Base-by-base conservation (phyloP, 2,113 vertebrate genomes). In the Penelope pileata region DNA sequence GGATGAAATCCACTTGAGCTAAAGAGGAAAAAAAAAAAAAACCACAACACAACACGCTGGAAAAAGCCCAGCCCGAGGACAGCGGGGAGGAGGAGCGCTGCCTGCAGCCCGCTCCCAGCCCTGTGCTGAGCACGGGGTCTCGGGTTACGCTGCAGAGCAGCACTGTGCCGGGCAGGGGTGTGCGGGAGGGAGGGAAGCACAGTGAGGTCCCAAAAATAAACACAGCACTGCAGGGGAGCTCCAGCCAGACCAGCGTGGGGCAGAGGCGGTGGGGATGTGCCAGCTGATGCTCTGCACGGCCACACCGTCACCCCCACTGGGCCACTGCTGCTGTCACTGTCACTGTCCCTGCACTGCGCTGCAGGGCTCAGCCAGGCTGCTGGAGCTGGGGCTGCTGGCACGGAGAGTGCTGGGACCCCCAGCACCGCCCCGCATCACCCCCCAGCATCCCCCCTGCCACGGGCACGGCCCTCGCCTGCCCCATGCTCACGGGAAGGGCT, bases 1-100 rank as follows among this genome's bases (percentile, higher is more conserved):
- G 96, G 83, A 91, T 68, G 56, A 94, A 96, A 98, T 96, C 96
- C 88, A 89, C 90, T 69, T 59, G 93, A 94, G 82, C 54, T 58
- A 42, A 40, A 63, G 72, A 59, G 7, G 8, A 43, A 38, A 14
- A 21, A 47, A 29, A 40, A 53, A 27, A 7, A 16, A 23, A 21
- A 58, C 18, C 54, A 40, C 3, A 38, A 38, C 43, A 32, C 38
- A 16, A 21, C 16, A 51, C 19, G 56, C 34, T 63, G 26, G 10
- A 30, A 68, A 54, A 53, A 80, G 66, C 22, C 23, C 40, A 51
- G 72, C 40, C 54, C 1, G 30, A 59, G 91, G 83, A 18, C 29
- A n/a, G 51, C 5, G 1, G 2, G 50, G 50, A 73, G 59, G 24
- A 42, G 29, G 10, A 47, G 89, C 45, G 5, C 29, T 1, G 34